Conservation (phyloP, 53 echinoderm and acorn worm genomes). For the Paracentrotus lividus region DNA sequence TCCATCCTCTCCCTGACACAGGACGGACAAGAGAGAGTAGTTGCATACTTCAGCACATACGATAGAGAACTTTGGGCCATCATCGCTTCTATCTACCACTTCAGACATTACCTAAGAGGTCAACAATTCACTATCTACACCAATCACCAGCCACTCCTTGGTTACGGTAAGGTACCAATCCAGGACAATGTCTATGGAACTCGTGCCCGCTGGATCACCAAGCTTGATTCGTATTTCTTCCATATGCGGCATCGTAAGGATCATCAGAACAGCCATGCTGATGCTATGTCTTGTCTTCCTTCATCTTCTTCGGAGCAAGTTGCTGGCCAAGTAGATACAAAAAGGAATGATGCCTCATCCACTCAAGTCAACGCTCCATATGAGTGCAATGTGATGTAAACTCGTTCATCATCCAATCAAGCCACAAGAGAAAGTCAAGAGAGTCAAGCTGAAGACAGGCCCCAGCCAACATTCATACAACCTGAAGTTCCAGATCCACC, state of each 20-base stretch:
- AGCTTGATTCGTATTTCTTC: constrained; percentile 11
- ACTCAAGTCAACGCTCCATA: background rate
- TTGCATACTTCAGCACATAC: no score
- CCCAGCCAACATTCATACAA: no score
- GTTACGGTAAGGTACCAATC: background rate
- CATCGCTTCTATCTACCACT: constrained; percentile 51
- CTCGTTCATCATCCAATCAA: no score
- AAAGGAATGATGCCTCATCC: background rate
- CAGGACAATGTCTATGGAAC: constrained; percentile 14
- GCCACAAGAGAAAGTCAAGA: no score
- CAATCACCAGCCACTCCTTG: background rate
- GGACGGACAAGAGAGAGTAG: no score
- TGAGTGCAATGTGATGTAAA: no score
- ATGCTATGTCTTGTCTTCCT: background rate
- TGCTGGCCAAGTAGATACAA: background rate
- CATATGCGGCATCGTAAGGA: background rate
- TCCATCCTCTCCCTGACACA: no score
- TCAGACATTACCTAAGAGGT: constrained; percentile 60
- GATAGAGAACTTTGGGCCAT: constrained; percentile 63
- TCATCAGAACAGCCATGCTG: no score
- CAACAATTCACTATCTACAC: constrained; percentile 38
- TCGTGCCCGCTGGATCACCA: constrained; percentile 12
- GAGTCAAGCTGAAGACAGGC: no score
- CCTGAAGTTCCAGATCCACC: no score
- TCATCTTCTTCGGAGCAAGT: background rate